A percentile compares a stretch with the other conserved stretches of the same genome.
Conservation (phyloP, 2,888 invertebrate genomes). For the Cenopis cana region DNA sequence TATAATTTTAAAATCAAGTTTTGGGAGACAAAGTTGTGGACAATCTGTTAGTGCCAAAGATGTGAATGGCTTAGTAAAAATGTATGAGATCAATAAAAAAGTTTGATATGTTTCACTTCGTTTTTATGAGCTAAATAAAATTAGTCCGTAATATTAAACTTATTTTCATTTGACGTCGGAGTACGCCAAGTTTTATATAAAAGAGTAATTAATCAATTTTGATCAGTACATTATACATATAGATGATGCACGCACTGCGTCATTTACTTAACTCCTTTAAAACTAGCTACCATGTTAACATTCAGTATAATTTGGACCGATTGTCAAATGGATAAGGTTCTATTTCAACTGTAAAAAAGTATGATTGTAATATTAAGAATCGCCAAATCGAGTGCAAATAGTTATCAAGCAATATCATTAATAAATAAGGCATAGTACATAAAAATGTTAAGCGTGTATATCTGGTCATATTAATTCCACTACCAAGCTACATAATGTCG, state of each 20-base stretch:
- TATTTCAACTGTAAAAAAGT: constrained; percentile 1
- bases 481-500: not conserved
- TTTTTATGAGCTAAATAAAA: constrained; percentile 4
- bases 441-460: not conserved
- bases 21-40: constrained; percentile 18
- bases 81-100: not conserved
- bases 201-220: not conserved
- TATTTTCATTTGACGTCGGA: not conserved
- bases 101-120: not conserved
- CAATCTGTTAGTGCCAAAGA: constrained; percentile 46
- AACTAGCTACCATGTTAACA: too few species aligned
- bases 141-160: not conserved
- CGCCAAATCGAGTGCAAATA: constrained; percentile 31
- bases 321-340: not conserved
- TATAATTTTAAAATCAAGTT: constrained; percentile 37
- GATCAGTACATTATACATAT: too few species aligned
- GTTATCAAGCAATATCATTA: constrained; percentile 6
- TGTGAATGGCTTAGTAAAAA: constrained; percentile 7
- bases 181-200: not conserved
- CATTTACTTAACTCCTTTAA: too few species aligned
- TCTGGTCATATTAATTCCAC: not conserved
- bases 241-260: too few species aligned
- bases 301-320: not conserved
- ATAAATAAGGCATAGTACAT: not conserved
- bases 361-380: constrained; percentile 18